These are phyloP conservation scores for Parnassius orleans DNA, from an alignment of 2,888 invertebrate species.

Conservation along the genomic window DNA sequence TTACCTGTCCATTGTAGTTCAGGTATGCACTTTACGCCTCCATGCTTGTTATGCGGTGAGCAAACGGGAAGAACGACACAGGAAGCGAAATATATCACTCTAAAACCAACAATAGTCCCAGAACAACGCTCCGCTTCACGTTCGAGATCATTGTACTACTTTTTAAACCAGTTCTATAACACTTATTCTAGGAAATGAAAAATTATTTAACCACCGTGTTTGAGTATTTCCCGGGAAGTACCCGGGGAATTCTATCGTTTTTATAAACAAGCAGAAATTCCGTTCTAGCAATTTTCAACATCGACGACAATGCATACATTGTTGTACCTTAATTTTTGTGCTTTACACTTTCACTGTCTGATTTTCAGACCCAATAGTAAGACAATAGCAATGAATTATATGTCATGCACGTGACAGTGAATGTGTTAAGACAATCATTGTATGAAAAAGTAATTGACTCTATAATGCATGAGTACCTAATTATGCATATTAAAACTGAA, in stretches of 20 bases:
- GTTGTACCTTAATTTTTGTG: no score
- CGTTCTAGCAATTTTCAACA: not conserved
- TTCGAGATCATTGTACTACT: slow-evolving; percentile 23
- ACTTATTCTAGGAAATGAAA: slow-evolving; percentile 22
- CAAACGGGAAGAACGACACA: slow-evolving; percentile 25
- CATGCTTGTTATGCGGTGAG: slow-evolving; percentile 26
- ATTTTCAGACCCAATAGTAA: no score
- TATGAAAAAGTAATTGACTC: no score
- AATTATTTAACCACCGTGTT: slow-evolving; percentile 16
- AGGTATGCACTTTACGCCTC: slow-evolving; percentile 48
- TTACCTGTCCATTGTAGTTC: slow-evolving; percentile 60
- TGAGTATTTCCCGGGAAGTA: slow-evolving; percentile 15
- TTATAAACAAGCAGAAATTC: not conserved
- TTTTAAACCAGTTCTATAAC: slow-evolving; percentile 23
- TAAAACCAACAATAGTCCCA: slow-evolving; percentile 22
- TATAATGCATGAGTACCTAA: no score
- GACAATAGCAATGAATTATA: no score
- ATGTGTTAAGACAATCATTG: no score
- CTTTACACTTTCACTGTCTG: no score
- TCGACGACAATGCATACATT: no score
- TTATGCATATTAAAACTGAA: no score
- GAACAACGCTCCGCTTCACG: slow-evolving; percentile 24
- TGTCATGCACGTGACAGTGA: no score
- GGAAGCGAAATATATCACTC: slow-evolving; percentile 28
- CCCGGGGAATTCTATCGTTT: slow-evolving; percentile 12